A percentile compares a stretch with the other conserved stretches of the same genome.
Evolutionary conservation across 1,140 invertebrate genomes (phyloP).

Genomic region (Bactericera cockerelli): DNA sequence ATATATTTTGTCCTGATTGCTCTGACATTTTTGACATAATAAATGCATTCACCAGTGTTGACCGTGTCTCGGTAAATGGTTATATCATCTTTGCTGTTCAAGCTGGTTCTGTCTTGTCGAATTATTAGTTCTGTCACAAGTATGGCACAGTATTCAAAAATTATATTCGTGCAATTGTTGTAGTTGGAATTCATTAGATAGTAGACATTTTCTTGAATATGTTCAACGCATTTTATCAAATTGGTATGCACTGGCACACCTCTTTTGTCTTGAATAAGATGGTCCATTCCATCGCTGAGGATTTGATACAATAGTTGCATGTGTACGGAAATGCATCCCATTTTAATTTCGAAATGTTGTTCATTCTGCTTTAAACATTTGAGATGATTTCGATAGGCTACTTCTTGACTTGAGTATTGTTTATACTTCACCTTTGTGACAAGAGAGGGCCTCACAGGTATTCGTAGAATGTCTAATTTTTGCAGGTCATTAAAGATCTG

Average conservation of each 20-base stretch:
- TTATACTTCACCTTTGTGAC: background rate
- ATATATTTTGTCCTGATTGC: too few species aligned
- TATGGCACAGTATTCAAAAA: too few species aligned
- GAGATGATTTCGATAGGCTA: background rate
- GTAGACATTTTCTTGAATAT: too few species aligned
- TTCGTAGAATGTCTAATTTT: background rate
- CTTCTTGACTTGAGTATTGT: background rate
- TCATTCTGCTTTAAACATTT: background rate
- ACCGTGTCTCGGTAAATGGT: too few species aligned
- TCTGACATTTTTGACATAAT: too few species aligned
- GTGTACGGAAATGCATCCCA: background rate
- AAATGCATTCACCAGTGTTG: too few species aligned
- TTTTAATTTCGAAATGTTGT: background rate
- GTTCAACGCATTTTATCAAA: too few species aligned
- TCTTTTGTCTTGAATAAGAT: background rate
- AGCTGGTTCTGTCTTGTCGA: too few species aligned
- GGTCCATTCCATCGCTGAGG: background rate
- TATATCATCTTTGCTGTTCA: too few species aligned
- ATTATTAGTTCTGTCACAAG: too few species aligned
- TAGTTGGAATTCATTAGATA: too few species aligned
- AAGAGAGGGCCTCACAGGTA: background rate
- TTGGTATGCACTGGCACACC: background rate
- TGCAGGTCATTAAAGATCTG: background rate
- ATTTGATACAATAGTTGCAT: conserved; percentile 4
- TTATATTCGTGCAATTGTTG: too few species aligned